These are phyloP conservation scores for Cichladusa arquata DNA, from an alignment of 2,113 vertebrate species.

Conservation along the genomic window DNA sequence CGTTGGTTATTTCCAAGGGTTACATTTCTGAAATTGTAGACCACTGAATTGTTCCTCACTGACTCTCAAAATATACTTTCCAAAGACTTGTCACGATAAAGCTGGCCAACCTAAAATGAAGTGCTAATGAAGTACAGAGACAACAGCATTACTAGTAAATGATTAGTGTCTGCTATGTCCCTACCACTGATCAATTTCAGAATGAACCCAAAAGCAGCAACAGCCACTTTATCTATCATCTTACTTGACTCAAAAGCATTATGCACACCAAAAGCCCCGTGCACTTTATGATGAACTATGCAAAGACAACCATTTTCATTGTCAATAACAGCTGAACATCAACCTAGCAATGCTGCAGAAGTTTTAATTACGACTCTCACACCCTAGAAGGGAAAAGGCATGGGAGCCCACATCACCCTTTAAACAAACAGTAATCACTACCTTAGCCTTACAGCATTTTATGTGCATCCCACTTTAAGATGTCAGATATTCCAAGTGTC, in stretches of 20 bases:
- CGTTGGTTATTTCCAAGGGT: neutral
- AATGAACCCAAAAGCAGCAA: neutral
- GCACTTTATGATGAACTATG: neutral
- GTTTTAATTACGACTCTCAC: neutral
- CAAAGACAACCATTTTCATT: neutral
- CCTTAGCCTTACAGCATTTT: neutral
- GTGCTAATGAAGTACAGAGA: neutral
- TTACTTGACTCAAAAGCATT: neutral
- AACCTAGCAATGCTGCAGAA: neutral
- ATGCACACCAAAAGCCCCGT: neutral
- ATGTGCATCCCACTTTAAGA: neutral
- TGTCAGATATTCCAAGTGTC: rapidly evolving
- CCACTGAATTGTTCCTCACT: neutral
- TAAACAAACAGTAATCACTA: neutral
- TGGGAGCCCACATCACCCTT: neutral
- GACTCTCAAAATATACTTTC: neutral
- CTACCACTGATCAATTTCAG: neutral
- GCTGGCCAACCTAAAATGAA: neutral
- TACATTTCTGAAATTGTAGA: neutral
- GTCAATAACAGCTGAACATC: neutral
- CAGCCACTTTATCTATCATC: neutral
- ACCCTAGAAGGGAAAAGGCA: neutral
- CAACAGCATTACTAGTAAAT: neutral
- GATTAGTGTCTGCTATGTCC: neutral
- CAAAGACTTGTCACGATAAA: neutral